A percentile compares a stretch with the other conserved stretches of the same genome.
These are phyloP conservation scores for Salarias fasciatus DNA, from an alignment of 2,797 vertebrate species.

Conservation along the genomic window DNA sequence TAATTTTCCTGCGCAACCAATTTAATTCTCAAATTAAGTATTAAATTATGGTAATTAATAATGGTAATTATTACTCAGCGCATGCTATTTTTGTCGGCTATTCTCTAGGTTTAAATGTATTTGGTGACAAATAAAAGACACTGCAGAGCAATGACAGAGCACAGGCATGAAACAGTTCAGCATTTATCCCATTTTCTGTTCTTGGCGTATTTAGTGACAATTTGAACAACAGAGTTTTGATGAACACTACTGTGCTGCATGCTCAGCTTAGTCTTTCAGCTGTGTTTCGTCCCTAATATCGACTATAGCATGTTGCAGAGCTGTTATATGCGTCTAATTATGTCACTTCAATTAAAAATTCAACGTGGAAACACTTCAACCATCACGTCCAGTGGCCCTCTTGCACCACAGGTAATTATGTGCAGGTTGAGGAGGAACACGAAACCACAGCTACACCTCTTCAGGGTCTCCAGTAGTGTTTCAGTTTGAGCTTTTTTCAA, in stretches of 20 bases:
- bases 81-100: background rate
- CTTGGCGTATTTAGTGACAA: constrained; percentile 21
- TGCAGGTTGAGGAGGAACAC: constrained; percentile 2
- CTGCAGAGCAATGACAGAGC: background rate
- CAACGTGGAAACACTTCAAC: constrained; percentile 10
- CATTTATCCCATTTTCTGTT: constrained; percentile 1
- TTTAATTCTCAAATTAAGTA: too few species aligned
- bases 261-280: constrained; percentile 37
- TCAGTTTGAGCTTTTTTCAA: constrained; percentile 22
- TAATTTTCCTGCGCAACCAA: too few species aligned
- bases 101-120: background rate
- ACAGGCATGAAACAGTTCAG: background rate
- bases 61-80: too few species aligned
- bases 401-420: constrained; percentile 11
- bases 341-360: constrained; percentile 23
- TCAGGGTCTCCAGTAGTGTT: constrained; percentile 10
- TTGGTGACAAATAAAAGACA: too few species aligned
- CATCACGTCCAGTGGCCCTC: constrained; percentile 3
- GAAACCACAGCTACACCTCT: background rate
- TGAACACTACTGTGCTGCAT: constrained; percentile 19
- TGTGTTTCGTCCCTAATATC: constrained; percentile 24
- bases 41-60: too few species aligned
- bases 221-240: constrained; percentile 30
- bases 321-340: constrained; percentile 39
- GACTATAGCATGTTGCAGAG: constrained; percentile 7